These are phyloP conservation scores for Agelastica alni DNA, from an alignment of 2,888 invertebrate genomes.

Conservation along the genomic window DNA sequence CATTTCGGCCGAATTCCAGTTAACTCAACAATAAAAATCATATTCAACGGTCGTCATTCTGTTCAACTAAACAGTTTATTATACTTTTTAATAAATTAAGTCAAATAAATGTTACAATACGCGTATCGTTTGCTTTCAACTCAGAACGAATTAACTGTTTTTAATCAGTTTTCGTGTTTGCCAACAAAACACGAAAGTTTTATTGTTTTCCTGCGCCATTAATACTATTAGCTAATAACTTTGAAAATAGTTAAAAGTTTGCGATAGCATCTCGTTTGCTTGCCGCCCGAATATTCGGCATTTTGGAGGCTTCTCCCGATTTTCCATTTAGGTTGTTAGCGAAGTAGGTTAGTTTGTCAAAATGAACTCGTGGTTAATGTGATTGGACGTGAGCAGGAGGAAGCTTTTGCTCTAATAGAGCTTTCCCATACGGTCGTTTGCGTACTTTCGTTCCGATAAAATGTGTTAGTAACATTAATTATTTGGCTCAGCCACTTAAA, in stretches of 20 bases:
- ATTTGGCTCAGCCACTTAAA: not conserved
- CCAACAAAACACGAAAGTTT: constrained; percentile 19
- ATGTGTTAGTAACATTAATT: constrained; percentile 6
- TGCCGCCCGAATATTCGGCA: constrained; percentile 3
- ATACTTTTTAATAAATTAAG: no score
- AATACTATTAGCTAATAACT: constrained; percentile 22
- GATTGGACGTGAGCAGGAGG: constrained; percentile 21
- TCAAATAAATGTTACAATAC: no score
- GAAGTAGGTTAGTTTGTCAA: constrained; percentile 23
- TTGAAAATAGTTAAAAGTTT: constrained; percentile 21
- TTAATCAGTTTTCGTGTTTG: constrained; percentile 19
- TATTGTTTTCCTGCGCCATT: constrained; percentile 9
- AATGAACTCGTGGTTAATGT: constrained; percentile 18
- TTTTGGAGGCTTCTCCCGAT: constrained; percentile 5
- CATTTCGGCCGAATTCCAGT: no score
- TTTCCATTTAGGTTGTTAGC: constrained; percentile 20
- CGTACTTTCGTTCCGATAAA: constrained; percentile 4
- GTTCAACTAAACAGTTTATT: no score
- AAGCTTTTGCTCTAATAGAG: constrained; percentile 6
- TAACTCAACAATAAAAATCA: no score
- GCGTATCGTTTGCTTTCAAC: not conserved
- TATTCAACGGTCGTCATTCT: no score
- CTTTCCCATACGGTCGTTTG: constrained; percentile 6
- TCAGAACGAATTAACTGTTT: constrained; percentile 17
- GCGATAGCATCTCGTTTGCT: constrained; percentile 11